Evolutionary conservation across 1,140 invertebrate species (phyloP).

Genomic region (Drosophila subpulchrella): DNA sequence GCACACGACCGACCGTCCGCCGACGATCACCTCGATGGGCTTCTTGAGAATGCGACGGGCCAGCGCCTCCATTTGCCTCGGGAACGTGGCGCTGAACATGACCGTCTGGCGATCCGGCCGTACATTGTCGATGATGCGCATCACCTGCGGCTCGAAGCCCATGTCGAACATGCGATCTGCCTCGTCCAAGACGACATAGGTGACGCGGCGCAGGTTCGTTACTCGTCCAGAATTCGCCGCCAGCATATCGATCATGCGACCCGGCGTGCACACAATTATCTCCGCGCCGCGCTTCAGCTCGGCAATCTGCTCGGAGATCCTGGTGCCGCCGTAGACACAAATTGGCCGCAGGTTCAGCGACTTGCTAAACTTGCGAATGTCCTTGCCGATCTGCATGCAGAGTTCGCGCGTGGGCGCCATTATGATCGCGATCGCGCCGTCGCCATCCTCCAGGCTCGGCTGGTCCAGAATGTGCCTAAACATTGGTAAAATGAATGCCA

Average conservation of each 20-base stretch:
- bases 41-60: slow-evolving; percentile 96
- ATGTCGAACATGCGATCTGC: slow-evolving; percentile 99
- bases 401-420: slow-evolving; percentile 99
- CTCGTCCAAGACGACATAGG: slow-evolving; percentile 99
- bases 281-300: slow-evolving; percentile 99
- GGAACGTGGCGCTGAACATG: slow-evolving; percentile 99
- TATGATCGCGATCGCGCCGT: slow-evolving; percentile 98
- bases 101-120: slow-evolving; percentile 99
- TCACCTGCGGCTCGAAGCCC: slow-evolving; percentile 99
- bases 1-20: slow-evolving; percentile 98
- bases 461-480: slow-evolving; percentile 99
- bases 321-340: slow-evolving; percentile 99
- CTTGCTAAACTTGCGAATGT: slow-evolving; percentile 98
- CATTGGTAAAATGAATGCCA: slow-evolving; percentile 99
- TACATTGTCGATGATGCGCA: slow-evolving; percentile 98
- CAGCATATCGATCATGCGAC: slow-evolving; percentile 99
- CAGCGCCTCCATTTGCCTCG: slow-evolving; percentile 99
- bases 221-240: slow-evolving; percentile 98
- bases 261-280: slow-evolving; percentile 99
- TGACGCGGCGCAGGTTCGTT: slow-evolving; percentile 97
- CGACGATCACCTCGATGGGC: slow-evolving; percentile 99
- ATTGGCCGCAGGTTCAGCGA: slow-evolving; percentile 94
- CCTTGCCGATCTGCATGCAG: slow-evolving; percentile 99
- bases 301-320: slow-evolving; percentile 91
- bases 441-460: slow-evolving; percentile 95